These are phyloP conservation scores for Donacobius atricapilla DNA, from an alignment of 2,113 vertebrate species.

Conservation along the genomic window DNA sequence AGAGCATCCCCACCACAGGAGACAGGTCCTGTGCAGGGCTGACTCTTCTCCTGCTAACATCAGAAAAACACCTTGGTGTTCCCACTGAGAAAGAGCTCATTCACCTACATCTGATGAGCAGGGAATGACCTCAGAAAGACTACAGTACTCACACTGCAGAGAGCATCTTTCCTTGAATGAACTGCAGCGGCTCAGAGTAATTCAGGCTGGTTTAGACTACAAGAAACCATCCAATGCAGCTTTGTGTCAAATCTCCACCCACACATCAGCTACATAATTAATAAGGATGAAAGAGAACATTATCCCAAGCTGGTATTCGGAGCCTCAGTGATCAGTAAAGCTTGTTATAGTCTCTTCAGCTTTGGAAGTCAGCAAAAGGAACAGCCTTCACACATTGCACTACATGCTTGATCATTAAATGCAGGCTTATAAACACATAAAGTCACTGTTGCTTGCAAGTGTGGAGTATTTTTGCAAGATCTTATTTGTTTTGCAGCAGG, in stretches of 20 bases:
- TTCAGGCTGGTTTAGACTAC: background rate
- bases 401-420: slow-evolving; percentile 1
- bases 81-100: background rate
- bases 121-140: background rate
- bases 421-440: background rate
- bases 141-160: background rate
- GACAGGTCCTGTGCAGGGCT: background rate
- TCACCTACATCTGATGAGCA: background rate
- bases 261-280: slow-evolving; percentile 8
- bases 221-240: background rate
- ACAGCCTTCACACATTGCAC: background rate
- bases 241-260: background rate
- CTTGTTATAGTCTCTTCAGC: background rate
- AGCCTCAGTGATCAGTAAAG: background rate
- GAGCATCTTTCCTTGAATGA: background rate
- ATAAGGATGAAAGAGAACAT: slow-evolving; percentile 1
- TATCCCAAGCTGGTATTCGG: background rate
- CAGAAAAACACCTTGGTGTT: background rate
- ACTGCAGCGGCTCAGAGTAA: background rate
- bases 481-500: slow-evolving; percentile 16
- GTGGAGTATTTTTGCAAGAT: background rate
- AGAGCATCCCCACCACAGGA: background rate
- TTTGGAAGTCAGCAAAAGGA: background rate
- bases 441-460: background rate
- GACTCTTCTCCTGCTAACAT: background rate